A percentile compares a stretch with the other conserved stretches of the same genome.
These are phyloP conservation scores for Neopelma chrysocephalum DNA, from an alignment of 2,797 vertebrate species.

Conservation along the genomic window DNA sequence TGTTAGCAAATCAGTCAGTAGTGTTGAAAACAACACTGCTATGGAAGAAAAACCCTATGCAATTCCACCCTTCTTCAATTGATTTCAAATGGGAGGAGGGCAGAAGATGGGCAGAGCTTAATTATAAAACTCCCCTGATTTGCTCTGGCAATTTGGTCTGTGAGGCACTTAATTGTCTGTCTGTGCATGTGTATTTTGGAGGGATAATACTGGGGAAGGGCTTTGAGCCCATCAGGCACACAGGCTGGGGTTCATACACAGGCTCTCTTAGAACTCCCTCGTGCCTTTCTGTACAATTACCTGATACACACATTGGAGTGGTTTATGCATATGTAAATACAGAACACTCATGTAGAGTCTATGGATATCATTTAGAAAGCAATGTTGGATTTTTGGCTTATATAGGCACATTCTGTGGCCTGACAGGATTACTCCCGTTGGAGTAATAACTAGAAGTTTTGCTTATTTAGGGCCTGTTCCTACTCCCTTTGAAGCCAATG, in stretches of 20 bases:
- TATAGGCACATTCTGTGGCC: conserved; percentile 43
- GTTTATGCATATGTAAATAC: background rate
- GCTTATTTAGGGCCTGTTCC: conserved; percentile 62
- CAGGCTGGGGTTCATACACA: background rate
- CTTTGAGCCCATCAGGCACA: background rate
- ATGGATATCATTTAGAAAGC: conserved; percentile 2
- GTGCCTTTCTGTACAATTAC: background rate
- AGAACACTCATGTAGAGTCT: background rate
- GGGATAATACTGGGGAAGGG: background rate
- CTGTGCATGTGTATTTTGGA: background rate
- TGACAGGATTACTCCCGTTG: conserved; percentile 39
- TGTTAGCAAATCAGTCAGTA: background rate
- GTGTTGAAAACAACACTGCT: background rate
- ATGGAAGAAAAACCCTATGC: fast-evolving
- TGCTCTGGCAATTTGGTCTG: background rate
- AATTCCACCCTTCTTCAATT: background rate
- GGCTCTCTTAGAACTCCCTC: background rate
- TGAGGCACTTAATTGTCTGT: background rate
- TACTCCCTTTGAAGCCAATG: conserved; percentile 63
- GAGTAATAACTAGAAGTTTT: conserved; percentile 58
- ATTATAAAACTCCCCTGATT: background rate
- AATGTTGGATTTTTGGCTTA: conserved; percentile 45
- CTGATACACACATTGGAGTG: background rate
- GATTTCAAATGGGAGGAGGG: background rate
- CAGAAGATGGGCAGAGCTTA: background rate